Evolutionary conservation across 2,113 vertebrate species (phyloP).

Genomic region (Regulus satrapa): DNA sequence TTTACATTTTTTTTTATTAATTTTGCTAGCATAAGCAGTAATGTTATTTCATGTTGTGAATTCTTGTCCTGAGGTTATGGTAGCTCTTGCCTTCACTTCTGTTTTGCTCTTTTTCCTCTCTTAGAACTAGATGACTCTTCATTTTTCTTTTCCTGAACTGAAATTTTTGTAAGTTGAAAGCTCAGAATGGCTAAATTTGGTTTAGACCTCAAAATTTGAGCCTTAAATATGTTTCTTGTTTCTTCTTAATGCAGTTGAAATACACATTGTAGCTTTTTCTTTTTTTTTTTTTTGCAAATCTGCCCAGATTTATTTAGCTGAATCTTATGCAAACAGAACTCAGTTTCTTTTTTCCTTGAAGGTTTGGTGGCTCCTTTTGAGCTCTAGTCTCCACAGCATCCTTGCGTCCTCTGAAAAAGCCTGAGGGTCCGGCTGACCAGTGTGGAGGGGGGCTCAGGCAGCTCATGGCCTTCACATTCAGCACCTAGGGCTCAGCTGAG

Average conservation of each 20-base stretch:
- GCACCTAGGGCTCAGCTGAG: not conserved
- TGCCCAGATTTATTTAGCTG: not conserved
- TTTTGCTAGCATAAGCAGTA: not conserved
- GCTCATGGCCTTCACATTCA: not conserved
- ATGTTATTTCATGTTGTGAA: not conserved
- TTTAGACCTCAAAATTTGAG: not conserved
- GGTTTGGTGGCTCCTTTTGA: not conserved
- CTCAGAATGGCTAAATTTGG: not conserved
- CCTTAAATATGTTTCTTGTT: not conserved
- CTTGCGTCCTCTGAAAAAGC: not conserved
- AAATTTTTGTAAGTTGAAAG: not conserved
- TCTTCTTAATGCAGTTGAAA: not conserved
- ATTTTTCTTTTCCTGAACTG: not conserved
- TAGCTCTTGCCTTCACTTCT: not conserved
- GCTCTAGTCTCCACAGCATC: not conserved
- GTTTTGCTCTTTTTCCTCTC: not conserved
- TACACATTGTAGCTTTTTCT: too few species aligned
- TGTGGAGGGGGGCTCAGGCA: not conserved
- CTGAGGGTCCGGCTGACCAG: not conserved
- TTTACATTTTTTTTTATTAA: accelerated
- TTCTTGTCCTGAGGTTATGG: not conserved
- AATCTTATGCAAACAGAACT: not conserved
- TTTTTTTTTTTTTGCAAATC: too few species aligned
- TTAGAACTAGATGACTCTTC: not conserved
- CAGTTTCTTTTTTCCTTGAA: not conserved